phyloP scores from a whole-genome alignment of 2,888 invertebrate genomes.

The Serrognathus titanus region DNA sequence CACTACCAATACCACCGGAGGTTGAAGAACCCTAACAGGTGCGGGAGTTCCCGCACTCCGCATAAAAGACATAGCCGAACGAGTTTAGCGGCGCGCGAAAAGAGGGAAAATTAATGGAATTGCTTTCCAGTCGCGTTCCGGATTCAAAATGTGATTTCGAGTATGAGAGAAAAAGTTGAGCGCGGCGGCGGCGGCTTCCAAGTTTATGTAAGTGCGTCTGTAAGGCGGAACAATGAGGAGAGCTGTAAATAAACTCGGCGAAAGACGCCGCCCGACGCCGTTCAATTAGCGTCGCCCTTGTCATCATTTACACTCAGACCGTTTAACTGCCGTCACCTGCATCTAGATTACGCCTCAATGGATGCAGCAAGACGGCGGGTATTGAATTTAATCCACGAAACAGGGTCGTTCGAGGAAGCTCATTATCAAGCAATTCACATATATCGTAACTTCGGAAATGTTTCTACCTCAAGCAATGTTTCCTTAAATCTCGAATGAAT shows the following conservation, averaged over 20 bases:
- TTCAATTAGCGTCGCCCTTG: constrained; percentile 13
- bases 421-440: no score
- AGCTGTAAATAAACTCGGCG: constrained; percentile 14
- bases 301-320: constrained; percentile 7
- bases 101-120: constrained; percentile 17
- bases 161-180: no score
- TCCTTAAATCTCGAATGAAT: no score
- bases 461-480: no score
- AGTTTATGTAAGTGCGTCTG: constrained; percentile 10
- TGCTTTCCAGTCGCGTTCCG: constrained; percentile 6
- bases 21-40: not conserved
- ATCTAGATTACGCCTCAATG: not conserved
- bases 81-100: constrained; percentile 12
- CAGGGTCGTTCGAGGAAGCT: no score
- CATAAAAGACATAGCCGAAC: constrained; percentile 5
- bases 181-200: not conserved
- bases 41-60: not conserved
- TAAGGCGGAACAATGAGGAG: constrained; percentile 9
- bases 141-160: constrained; percentile 9
- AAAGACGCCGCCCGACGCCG: constrained; percentile 7
- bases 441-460: no score
- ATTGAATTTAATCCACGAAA: not conserved
- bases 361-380: not conserved
- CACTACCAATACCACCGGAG: not conserved
- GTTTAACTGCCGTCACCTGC: constrained; percentile 7